Base-by-base conservation (phyloP, 2,797 vertebrate genomes). In the Malurus leucopterus region DNA sequence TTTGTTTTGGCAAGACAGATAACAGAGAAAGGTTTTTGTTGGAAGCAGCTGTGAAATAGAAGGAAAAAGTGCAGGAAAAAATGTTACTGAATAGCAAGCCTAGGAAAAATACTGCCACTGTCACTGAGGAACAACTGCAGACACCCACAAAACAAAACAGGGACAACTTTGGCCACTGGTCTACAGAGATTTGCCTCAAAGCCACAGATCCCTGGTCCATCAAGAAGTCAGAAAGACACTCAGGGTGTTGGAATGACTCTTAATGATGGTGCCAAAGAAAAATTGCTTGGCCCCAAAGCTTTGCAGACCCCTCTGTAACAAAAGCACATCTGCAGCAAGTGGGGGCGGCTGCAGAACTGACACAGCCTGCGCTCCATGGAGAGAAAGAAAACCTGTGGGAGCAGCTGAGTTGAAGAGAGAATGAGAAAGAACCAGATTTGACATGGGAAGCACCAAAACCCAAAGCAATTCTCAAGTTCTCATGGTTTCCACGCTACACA, bases 401-500 rank as follows among this genome's bases (percentile, higher is more conserved):
- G 30, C 29, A 51, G 22, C 40, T 30, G 27, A 75, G 24, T 2
- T 62, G 41, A 89, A n/a, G 44, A 86, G 30, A 70, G 38, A 70
- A 87, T 50, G 30, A 91, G 27, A 72, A 71, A 65, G 58, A 75
- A 81, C 79, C 53, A 51, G 32, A 73, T 89, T 47, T 91, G 68
- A 78, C 73, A 70, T 6, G 26, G 73, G 47, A 70, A 78, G 46
- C 40, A 89, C 49, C 76, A 92, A 93, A 91, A 57, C 57, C 6
- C 84, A 89, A 89, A 85, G 73, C 67, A 88, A 76, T 92, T 95
- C 73, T 84, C 92, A 74, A 36, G 68, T 86, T 84, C 87, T 81
- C n/a, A 3, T 46, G 40, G 50, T 38, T 88, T 79, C 79, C 50
- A 61, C 14, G 11, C 24, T 19, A 36, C 24, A 32, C 38, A 89